Conservation (phyloP, 2,888 invertebrate genomes). For the Amiota communis region DNA sequence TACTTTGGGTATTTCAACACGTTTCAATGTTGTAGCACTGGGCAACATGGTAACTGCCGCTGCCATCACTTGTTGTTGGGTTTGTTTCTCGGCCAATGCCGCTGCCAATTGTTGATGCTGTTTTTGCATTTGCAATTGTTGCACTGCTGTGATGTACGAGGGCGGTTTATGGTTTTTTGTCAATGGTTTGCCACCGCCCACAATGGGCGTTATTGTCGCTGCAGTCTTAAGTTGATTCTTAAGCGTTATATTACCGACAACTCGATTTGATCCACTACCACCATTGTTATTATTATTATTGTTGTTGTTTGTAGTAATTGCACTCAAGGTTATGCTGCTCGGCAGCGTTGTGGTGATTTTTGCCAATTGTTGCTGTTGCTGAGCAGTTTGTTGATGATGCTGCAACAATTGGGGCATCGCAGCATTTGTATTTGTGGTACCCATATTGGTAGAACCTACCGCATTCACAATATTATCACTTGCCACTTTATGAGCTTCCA, state of each 20-base stretch:
- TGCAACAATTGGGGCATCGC: conserved; percentile 68
- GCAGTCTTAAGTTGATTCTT: conserved; percentile 64
- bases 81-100: conserved; percentile 43
- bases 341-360: conserved; percentile 62
- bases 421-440: conserved; percentile 71
- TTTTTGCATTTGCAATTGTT: conserved; percentile 68
- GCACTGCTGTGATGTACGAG: conserved; percentile 67
- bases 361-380: conserved; percentile 55
- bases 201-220: conserved; percentile 73
- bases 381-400: conserved; percentile 40
- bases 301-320: conserved; percentile 51
- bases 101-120: conserved; percentile 61
- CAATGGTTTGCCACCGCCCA: conserved; percentile 65
- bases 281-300: conserved; percentile 40
- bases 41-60: conserved; percentile 73
- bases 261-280: conserved; percentile 42
- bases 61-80: conserved; percentile 67
- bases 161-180: conserved; percentile 71
- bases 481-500: conserved; percentile 49
- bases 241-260: conserved; percentile 50
- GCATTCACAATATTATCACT: conserved; percentile 23
- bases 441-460: conserved; percentile 82
- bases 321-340: conserved; percentile 65
- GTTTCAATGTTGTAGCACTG: conserved; percentile 69
- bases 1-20: conserved; percentile 61